phyloP scores from a whole-genome alignment of 1,140 invertebrate species.

The Drosophila sechellia region DNA sequence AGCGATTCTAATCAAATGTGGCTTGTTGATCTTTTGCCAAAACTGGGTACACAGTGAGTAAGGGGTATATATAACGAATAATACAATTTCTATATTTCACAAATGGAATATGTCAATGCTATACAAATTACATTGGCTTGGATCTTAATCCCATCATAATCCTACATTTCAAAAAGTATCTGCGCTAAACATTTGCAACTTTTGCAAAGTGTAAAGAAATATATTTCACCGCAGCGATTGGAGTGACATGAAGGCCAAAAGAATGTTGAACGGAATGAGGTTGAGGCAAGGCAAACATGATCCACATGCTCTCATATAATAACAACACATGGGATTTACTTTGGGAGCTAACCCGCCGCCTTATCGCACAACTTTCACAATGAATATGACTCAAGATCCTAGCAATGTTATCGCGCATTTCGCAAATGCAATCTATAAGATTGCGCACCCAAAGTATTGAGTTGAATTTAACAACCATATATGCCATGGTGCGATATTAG shows the following conservation, averaged over 20 bases:
- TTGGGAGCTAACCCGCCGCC: background rate
- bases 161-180: too few species aligned
- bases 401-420: conserved; percentile 13
- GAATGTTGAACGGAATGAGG: conserved; percentile 33
- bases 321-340: conserved; percentile 12
- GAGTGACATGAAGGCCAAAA: conserved; percentile 24
- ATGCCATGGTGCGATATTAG: conserved; percentile 18
- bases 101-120: too few species aligned
- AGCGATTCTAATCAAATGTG: conserved; percentile 47
- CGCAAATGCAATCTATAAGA: conserved; percentile 24
- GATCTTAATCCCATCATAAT: too few species aligned
- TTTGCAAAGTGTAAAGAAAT: conserved; percentile 20
- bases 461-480: conserved; percentile 11
- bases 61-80: too few species aligned
- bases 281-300: conserved; percentile 39
- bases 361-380: conserved; percentile 33
- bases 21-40: conserved; percentile 20
- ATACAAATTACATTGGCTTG: too few species aligned
- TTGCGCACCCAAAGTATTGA: conserved; percentile 22
- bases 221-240: conserved; percentile 3
- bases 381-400: conserved; percentile 17
- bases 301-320: conserved; percentile 34
- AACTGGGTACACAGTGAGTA: background rate
- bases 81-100: too few species aligned
- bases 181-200: background rate